These are phyloP conservation scores for Tachycineta bicolor DNA, from an alignment of 2,113 vertebrate species.

Conservation along the genomic window DNA sequence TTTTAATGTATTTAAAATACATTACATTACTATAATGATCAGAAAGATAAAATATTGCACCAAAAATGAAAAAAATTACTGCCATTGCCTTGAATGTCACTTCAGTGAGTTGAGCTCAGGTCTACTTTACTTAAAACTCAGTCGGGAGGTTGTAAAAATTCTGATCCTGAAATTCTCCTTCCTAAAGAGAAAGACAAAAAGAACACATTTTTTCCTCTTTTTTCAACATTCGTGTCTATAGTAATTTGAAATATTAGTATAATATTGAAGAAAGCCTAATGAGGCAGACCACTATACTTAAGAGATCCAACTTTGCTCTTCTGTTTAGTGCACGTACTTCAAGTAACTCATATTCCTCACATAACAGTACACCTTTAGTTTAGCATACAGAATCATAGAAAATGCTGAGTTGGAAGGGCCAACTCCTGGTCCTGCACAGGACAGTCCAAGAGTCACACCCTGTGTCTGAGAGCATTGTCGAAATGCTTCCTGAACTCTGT, in stretches of 20 bases:
- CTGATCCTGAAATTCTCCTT: neutral
- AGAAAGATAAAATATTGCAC: neutral
- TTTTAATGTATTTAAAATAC: neutral
- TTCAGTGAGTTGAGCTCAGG: neutral
- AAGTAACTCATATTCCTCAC: neutral
- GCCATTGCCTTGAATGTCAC: neutral
- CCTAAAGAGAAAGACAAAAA: neutral
- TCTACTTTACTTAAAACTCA: neutral
- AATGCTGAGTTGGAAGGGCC: neutral
- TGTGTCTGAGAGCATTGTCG: rapidly evolving
- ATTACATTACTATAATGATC: neutral
- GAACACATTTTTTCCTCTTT: neutral
- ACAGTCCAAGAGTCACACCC: neutral
- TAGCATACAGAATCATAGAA: neutral
- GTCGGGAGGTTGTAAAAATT: neutral
- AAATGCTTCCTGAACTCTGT: neutral
- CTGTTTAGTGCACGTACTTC: neutral
- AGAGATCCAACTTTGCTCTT: neutral
- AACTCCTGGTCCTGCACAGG: neutral
- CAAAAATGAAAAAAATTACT: neutral
- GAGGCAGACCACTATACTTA: neutral
- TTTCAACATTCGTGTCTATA: neutral
- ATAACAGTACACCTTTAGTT: neutral
- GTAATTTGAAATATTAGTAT: neutral
- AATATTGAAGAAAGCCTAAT: neutral